Conservation (phyloP, 2,888 invertebrate genomes). For the Megamerina dolium region DNA sequence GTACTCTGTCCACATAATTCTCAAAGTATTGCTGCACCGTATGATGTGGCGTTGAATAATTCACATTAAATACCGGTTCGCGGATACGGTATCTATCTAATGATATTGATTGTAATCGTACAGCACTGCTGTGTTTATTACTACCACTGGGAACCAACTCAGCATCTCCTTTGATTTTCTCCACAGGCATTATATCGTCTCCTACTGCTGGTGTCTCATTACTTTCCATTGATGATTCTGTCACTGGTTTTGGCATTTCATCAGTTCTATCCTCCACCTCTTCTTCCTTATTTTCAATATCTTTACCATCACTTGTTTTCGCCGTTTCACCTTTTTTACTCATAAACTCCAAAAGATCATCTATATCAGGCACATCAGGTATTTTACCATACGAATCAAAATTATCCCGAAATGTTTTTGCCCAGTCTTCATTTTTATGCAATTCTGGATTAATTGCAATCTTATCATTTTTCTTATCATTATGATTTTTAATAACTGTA, state of each 20-base stretch:
- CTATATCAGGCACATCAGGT: slow-evolving; percentile 46
- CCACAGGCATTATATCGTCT: slow-evolving; percentile 26
- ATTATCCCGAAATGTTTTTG: slow-evolving; percentile 43
- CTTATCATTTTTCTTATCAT: slow-evolving; percentile 27
- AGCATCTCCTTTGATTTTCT: slow-evolving; percentile 45
- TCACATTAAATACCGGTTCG: slow-evolving; percentile 33
- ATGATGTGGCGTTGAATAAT: slow-evolving; percentile 36
- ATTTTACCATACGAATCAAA: slow-evolving; percentile 42
- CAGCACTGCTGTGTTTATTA: slow-evolving; percentile 22
- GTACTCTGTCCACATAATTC: slow-evolving; percentile 33
- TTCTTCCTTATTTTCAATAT: slow-evolving; percentile 10
- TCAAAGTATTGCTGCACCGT: slow-evolving; percentile 35
- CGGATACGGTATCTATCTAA: slow-evolving; percentile 20
- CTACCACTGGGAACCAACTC: slow-evolving; percentile 35
- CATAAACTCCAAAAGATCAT: slow-evolving; percentile 44
- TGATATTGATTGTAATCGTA: slow-evolving; percentile 10
- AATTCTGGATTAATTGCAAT: slow-evolving; percentile 40
- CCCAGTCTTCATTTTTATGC: slow-evolving; percentile 43
- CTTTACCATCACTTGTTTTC: no score
- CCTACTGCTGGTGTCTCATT: slow-evolving; percentile 10
- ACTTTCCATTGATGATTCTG: slow-evolving; percentile 17
- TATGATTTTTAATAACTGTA: slow-evolving; percentile 46
- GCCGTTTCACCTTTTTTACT: no score
- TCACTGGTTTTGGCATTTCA: slow-evolving; percentile 18
- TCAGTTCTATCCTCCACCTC: slow-evolving; percentile 9